Evolutionary conservation across 2,797 vertebrate genomes (phyloP).

Genomic region (Enteromius unitaeniatus): DNA sequence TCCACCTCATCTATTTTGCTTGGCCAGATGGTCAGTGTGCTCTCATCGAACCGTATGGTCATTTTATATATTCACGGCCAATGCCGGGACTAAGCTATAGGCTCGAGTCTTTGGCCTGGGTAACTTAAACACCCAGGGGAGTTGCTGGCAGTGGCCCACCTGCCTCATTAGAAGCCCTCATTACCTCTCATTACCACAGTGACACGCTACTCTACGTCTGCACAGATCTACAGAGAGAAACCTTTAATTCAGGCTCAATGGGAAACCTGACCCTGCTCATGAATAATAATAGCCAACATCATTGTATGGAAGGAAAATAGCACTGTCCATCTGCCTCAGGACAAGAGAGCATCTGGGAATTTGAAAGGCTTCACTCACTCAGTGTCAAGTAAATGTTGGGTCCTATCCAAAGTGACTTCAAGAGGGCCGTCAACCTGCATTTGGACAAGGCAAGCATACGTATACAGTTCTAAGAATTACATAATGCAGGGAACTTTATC

Average conservation of each 20-base stretch:
- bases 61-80: conserved; percentile 8
- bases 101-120: conserved; percentile 20
- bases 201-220: conserved; percentile 55
- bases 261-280: conserved; percentile 83
- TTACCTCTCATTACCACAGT: conserved; percentile 64
- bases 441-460: not conserved
- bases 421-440: conserved; percentile 1
- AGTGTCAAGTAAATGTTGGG: conserved; percentile 39
- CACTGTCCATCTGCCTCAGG: conserved; percentile 80
- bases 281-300: conserved; percentile 85
- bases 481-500: conserved; percentile 30
- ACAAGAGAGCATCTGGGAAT: conserved; percentile 55
- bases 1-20: conserved; percentile 12
- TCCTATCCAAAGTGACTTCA: conserved; percentile 2
- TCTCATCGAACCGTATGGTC: conserved; percentile 1
- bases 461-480: not conserved
- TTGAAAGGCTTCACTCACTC: conserved; percentile 48
- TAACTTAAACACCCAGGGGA: conserved; percentile 55
- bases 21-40: conserved; percentile 31
- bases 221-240: conserved; percentile 74
- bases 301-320: conserved; percentile 79
- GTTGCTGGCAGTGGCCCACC: conserved; percentile 57
- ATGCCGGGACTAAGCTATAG: not conserved
- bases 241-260: conserved; percentile 85
- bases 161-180: conserved; percentile 63